These are phyloP conservation scores for Amblyjoppa proteus DNA, from an alignment of 2,888 invertebrate genomes.

Conservation along the genomic window DNA sequence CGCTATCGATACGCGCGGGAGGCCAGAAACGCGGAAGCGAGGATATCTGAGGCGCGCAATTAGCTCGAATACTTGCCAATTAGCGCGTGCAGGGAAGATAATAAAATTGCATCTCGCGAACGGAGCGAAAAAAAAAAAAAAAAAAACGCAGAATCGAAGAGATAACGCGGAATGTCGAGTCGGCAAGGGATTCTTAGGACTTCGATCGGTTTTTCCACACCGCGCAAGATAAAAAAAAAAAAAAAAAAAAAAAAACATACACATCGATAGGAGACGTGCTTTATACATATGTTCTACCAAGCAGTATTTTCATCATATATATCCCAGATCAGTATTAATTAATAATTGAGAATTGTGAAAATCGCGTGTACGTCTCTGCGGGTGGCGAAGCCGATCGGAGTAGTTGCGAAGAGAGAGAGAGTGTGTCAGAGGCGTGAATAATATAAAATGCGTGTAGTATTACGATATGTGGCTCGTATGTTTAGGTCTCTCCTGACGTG, in stretches of 20 bases:
- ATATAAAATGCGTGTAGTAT: background rate
- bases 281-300: constrained; percentile 58
- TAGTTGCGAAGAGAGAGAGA: background rate
- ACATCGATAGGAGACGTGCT: constrained; percentile 35
- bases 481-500: background rate
- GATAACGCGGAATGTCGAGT: constrained; percentile 8
- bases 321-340: constrained; percentile 65
- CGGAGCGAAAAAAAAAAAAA: background rate
- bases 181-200: background rate
- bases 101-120: background rate
- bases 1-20: background rate
- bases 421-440: background rate
- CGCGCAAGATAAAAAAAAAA: constrained; percentile 5
- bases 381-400: constrained; percentile 29
- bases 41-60: background rate
- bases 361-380: constrained; percentile 43
- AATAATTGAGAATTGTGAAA: constrained; percentile 58
- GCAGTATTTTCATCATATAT: constrained; percentile 64
- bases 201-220: constrained; percentile 16
- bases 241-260: background rate
- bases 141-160: background rate
- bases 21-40: constrained; percentile 7
- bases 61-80: constrained; percentile 4
- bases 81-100: constrained; percentile 1
- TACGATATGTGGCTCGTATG: background rate